A percentile compares a stretch with the other conserved stretches of the same genome.
These are phyloP conservation scores for Homarus americanus DNA, from an alignment of 1,140 invertebrate species.

Conservation along the genomic window DNA sequence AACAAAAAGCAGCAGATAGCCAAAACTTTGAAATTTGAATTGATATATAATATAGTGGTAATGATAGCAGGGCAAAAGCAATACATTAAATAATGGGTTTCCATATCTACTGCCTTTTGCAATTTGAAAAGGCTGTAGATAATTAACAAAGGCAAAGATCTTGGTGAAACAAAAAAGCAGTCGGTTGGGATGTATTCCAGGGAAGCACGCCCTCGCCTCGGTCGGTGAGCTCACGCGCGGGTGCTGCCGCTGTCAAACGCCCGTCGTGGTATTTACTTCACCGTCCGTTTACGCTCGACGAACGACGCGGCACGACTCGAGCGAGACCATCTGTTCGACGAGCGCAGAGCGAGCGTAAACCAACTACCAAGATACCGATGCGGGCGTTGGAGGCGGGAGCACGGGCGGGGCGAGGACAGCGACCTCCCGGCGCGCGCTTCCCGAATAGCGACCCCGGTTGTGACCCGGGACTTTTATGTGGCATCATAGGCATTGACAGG, in stretches of 20 bases:
- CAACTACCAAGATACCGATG: slow-evolving; percentile 26
- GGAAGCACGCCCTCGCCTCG: slow-evolving; percentile 11
- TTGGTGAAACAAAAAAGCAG: slow-evolving; percentile 21
- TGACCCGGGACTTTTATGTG: slow-evolving; percentile 27
- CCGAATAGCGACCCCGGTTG: slow-evolving; percentile 27
- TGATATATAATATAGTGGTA: slow-evolving; percentile 21
- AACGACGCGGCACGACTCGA: not conserved
- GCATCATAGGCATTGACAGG: slow-evolving; percentile 37
- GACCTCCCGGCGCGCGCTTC: not conserved
- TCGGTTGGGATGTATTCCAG: not conserved
- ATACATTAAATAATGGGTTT: slow-evolving; percentile 36
- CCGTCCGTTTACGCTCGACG: not conserved
- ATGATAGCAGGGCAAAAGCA: slow-evolving; percentile 39
- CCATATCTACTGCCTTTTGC: slow-evolving; percentile 29
- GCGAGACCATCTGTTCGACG: not conserved
- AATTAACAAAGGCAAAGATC: slow-evolving; percentile 37
- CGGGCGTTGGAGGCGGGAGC: not conserved
- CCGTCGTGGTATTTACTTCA: slow-evolving; percentile 9
- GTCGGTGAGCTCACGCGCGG: not conserved
- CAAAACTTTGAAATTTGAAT: slow-evolving; percentile 43
- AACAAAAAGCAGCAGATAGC: slow-evolving; percentile 52
- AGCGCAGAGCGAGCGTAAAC: not conserved
- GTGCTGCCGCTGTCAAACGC: not conserved
- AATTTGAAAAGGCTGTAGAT: slow-evolving; percentile 40
- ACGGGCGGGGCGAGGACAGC: not conserved